phyloP scores from a whole-genome alignment of 2,797 vertebrate species.

The Siniperca obscura region DNA sequence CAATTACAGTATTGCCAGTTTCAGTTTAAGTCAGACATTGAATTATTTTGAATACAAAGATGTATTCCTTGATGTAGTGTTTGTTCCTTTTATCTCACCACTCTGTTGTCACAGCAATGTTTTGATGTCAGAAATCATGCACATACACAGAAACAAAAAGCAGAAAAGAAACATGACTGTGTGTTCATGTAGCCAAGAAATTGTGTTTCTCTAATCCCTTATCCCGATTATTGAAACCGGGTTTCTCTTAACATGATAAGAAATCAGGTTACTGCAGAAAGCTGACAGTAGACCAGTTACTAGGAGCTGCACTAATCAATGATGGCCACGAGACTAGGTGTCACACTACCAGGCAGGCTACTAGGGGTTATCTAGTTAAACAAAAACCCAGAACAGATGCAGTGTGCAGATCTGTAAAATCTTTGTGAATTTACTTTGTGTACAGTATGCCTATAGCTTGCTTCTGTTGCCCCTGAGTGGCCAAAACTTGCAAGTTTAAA shows the following conservation, averaged over 20 bases:
- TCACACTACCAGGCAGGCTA: too few species aligned
- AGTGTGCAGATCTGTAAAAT: too few species aligned
- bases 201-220: not conserved
- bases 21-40: not conserved
- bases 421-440: too few species aligned
- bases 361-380: too few species aligned
- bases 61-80: not conserved
- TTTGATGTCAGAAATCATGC: not conserved
- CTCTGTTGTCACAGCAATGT: not conserved
- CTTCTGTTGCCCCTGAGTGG: too few species aligned
- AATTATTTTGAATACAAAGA: not conserved
- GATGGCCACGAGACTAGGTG: not conserved
- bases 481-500: too few species aligned
- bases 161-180: constrained; percentile 16
- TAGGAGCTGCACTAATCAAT: not conserved
- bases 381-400: too few species aligned
- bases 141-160: not conserved
- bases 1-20: not conserved
- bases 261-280: constrained; percentile 7
- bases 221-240: not conserved
- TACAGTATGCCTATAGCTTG: too few species aligned
- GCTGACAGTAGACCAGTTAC: not conserved
- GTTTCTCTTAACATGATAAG: not conserved
- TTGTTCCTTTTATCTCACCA: not conserved
- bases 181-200: not conserved